These are phyloP conservation scores for Volucella inflata DNA, from an alignment of 2,888 invertebrate genomes.

Conservation along the genomic window DNA sequence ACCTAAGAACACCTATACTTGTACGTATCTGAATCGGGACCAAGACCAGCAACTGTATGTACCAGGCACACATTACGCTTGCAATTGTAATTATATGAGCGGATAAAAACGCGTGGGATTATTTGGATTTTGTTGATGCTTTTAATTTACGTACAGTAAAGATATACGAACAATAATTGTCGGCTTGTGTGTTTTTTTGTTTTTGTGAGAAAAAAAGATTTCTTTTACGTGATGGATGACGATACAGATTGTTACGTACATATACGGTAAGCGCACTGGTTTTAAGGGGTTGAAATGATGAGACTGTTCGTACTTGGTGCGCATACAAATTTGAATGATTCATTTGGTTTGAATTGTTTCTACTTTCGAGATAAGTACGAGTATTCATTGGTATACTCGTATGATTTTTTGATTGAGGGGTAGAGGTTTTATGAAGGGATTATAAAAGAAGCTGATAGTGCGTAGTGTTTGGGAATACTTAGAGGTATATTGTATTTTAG, in stretches of 20 bases:
- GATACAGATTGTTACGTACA: conserved; percentile 31
- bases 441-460: too few species aligned
- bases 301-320: background rate
- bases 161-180: background rate
- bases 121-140: conserved; percentile 11
- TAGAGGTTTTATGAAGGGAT: too few species aligned
- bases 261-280: background rate
- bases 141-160: background rate
- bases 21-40: too few species aligned
- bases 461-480: too few species aligned
- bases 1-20: too few species aligned
- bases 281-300: conserved; percentile 2
- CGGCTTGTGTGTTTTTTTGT: background rate
- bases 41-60: too few species aligned
- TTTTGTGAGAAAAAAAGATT: conserved; percentile 5
- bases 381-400: too few species aligned
- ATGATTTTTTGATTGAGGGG: too few species aligned
- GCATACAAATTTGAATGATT: conserved; percentile 17
- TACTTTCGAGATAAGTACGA: too few species aligned
- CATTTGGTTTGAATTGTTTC: conserved; percentile 6
- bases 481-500: too few species aligned
- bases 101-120: conserved; percentile 13
- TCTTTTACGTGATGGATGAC: conserved; percentile 42
- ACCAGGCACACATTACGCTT: background rate
- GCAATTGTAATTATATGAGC: conserved; percentile 5